Evolutionary conservation across 2,888 invertebrate genomes (phyloP), one percentile per base, ranked within the genome.

Genomic region (Spatulosminthurus flaviceps): DNA sequence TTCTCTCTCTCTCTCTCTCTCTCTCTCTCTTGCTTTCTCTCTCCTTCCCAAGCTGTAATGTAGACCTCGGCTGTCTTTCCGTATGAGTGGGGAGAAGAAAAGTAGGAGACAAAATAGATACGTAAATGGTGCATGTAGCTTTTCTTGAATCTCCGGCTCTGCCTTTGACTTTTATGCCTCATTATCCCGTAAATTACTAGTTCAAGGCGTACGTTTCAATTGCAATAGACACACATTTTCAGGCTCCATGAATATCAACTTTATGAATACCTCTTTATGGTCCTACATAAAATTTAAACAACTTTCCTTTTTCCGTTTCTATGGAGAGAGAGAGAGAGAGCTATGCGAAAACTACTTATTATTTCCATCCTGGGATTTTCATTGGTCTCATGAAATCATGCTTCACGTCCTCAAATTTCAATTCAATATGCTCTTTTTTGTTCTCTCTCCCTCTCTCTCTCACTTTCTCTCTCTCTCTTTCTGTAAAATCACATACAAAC

Each of bases 141-240:
- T 67, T 67, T 69, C 43, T 67, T 69, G 61, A 74, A 74, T 61
- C 74, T 74, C 74, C 29, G 76, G 67, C 70, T 70, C 76, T 76
- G 76, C 66, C 67, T 76, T 67, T 67, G 67, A 76, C 76, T 76
- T 76, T 76, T 76, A 76, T 76, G 76, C 76, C 67, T 76, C 76
- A 76, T 76, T 76, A 76, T 76, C 76, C 67, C 41, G 28, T 76
- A 76, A 76, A 76, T 76, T 76, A 76, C 76, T 76, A 42, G 76
- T 76, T 76, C 67, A 76, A 67, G 67, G 43, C 67, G 67, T 64
- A 76, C 66, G 76, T 61, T 74, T 74, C 74, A 76, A 76, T 67
- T 42, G 67, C n/a, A 61, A 74, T 74, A 74, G 74, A 61, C 34
- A 74, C 51, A 72, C 61, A 74, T 74, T 74, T 61, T 64, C 60